phyloP scores from a whole-genome alignment of 2,888 invertebrate species.

The Norana najaformis region DNA sequence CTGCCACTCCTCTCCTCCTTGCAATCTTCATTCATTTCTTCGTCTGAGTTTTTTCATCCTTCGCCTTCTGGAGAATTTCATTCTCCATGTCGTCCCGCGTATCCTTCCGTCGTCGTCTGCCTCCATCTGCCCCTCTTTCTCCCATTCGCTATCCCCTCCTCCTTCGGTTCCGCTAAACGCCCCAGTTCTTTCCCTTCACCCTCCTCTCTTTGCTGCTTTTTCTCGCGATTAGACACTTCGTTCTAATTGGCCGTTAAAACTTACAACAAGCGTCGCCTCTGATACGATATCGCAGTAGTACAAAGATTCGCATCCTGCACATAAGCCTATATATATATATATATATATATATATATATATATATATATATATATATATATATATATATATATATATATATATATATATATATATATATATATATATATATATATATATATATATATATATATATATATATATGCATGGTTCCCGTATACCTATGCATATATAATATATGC shows the following conservation, averaged over 20 bases:
- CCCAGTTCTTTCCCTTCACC: not conserved
- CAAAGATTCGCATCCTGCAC: not conserved
- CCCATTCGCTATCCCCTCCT: too few relatives aligned
- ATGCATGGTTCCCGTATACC: not conserved
- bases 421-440: not conserved
- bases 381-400: not conserved
- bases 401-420: not conserved
- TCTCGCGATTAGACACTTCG: not conserved
- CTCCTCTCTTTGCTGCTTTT: not conserved
- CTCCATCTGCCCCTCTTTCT: too few relatives aligned
- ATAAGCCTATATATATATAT: not conserved
- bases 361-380: not conserved
- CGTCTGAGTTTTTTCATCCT: not conserved
- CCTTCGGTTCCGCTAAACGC: too few relatives aligned
- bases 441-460: not conserved
- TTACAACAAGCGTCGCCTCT: constrained; percentile 6
- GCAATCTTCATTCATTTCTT: not conserved
- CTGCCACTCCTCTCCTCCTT: not conserved
- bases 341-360: not conserved
- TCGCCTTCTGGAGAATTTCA: not conserved
- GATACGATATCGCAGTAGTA: not conserved
- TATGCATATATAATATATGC: not conserved
- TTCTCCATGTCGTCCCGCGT: not conserved
- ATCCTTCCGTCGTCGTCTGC: not conserved
- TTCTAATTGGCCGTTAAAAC: constrained; percentile 13